A percentile compares a stretch with the other conserved stretches of the same genome.
These are phyloP conservation scores for Rhimphoctona megacephalus DNA, from an alignment of 2,888 invertebrate genomes.

Conservation along the genomic window DNA sequence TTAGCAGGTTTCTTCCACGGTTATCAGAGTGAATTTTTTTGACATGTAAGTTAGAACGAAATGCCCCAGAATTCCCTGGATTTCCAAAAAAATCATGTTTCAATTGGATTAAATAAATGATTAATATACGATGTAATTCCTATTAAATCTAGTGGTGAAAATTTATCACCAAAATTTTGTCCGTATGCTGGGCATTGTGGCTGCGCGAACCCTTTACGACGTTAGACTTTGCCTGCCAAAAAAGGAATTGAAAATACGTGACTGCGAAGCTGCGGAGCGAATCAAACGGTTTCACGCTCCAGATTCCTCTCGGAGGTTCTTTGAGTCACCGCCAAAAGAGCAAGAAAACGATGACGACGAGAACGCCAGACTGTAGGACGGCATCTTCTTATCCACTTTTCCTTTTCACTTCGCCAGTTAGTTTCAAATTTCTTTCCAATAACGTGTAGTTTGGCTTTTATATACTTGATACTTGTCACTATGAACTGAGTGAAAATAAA, in stretches of 20 bases:
- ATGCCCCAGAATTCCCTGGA: neutral
- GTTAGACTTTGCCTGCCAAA: conserved; percentile 26
- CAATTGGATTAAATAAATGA: too few species aligned
- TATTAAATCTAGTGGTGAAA: neutral
- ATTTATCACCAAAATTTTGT: neutral
- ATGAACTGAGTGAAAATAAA: neutral
- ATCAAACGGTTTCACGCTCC: conserved; percentile 84
- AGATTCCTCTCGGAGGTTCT: conserved; percentile 74
- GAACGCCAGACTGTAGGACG: conserved; percentile 17
- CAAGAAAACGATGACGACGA: conserved; percentile 53
- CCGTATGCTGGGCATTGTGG: neutral
- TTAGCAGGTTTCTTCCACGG: neutral
- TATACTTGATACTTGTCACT: conserved; percentile 1
- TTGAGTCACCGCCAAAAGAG: conserved; percentile 61
- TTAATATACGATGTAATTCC: neutral
- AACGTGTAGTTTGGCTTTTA: conserved; percentile 20
- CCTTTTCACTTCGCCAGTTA: neutral
- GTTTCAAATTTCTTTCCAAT: conserved; percentile 35
- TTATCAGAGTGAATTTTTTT: neutral
- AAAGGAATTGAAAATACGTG: conserved; percentile 73
- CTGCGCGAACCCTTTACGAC: neutral
- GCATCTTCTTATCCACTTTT: conserved; percentile 18
- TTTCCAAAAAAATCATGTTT: neutral
- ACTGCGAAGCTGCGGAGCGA: conserved; percentile 79
- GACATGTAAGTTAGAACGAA: neutral